Conservation (phyloP, 1,140 invertebrate species). For the Bombus cullumanus region DNA sequence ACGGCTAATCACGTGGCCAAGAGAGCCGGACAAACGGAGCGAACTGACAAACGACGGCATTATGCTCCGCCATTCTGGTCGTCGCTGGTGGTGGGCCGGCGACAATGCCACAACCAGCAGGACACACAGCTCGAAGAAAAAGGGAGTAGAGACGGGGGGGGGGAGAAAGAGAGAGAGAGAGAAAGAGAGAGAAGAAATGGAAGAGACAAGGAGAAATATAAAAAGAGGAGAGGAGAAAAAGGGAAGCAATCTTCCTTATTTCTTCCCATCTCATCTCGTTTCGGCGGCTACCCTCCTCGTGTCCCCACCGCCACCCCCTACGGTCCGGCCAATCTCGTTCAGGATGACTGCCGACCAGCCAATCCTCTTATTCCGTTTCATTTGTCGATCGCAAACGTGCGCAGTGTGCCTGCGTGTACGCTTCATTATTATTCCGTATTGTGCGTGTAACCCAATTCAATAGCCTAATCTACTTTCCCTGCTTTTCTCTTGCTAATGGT, state of each 20-base stretch:
- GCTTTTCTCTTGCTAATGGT: constrained; percentile 53
- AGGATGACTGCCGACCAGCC: constrained; percentile 42
- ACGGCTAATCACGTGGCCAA: constrained; percentile 34
- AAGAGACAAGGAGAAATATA: not conserved
- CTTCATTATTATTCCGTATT: constrained; percentile 70
- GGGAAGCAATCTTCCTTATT: constrained; percentile 49
- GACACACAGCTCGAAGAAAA: constrained; percentile 26
- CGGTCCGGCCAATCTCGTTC: constrained; percentile 43
- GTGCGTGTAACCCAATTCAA: constrained; percentile 63
- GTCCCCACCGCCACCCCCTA: constrained; percentile 40
- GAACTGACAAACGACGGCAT: constrained; percentile 48
- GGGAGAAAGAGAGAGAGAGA: not conserved
- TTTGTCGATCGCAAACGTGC: constrained; percentile 67
- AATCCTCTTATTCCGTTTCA: constrained; percentile 73
- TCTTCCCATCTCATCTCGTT: constrained; percentile 42
- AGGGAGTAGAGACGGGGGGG: not conserved
- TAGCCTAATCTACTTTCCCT: constrained; percentile 69
- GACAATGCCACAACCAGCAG: constrained; percentile 40
- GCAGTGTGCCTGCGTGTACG: not conserved
- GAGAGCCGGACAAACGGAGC: constrained; percentile 11
- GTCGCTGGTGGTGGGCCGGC: constrained; percentile 12
- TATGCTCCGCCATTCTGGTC: constrained; percentile 29
- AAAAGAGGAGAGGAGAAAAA: constrained; percentile 1
- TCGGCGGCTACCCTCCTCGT: constrained; percentile 20
- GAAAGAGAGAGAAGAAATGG: not conserved